Conservation (phyloP, 2,888 invertebrate species). For the Thymelicus lineola region DNA sequence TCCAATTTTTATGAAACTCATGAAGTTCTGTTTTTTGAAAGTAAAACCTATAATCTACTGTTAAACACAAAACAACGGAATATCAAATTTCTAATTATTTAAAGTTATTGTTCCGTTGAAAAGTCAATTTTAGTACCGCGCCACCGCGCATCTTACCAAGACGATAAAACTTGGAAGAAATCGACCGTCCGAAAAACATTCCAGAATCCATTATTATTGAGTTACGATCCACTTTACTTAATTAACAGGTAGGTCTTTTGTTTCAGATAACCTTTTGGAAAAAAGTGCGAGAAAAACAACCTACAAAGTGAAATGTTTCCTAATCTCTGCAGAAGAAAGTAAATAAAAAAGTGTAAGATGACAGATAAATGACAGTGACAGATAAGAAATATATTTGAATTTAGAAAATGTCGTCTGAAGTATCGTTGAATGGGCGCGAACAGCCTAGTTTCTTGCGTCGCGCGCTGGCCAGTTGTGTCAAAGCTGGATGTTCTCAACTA, state of each 20-base stretch:
- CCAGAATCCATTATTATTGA: conserved; percentile 29
- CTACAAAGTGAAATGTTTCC: conserved; percentile 1
- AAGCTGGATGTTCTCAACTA: conserved; percentile 87
- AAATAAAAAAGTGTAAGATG: conserved; percentile 10
- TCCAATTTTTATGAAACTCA: neutral
- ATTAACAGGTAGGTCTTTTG: conserved; percentile 35
- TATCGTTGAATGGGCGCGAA: conserved; percentile 75
- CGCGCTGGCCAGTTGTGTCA: conserved; percentile 71
- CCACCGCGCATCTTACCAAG: conserved; percentile 13
- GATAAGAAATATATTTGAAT: conserved; percentile 36
- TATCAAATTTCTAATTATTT: conserved; percentile 35
- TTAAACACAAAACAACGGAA: conserved; percentile 9
- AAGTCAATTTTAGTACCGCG: conserved; percentile 25
- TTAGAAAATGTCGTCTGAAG: conserved; percentile 70
- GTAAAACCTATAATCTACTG: neutral
- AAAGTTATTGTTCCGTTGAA: conserved; percentile 33
- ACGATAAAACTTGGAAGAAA: conserved; percentile 23
- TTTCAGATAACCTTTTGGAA: conserved; percentile 35
- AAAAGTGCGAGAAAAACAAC: conserved; percentile 15
- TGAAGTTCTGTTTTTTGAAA: neutral
- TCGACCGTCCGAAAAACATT: conserved; percentile 26
- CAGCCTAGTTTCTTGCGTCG: conserved; percentile 67
- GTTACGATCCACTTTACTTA: conserved; percentile 34
- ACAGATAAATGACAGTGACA: conserved; percentile 23
- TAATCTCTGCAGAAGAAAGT: neutral